Conservation (phyloP, 2,888 invertebrate species). For the Horisme vitalbata region DNA sequence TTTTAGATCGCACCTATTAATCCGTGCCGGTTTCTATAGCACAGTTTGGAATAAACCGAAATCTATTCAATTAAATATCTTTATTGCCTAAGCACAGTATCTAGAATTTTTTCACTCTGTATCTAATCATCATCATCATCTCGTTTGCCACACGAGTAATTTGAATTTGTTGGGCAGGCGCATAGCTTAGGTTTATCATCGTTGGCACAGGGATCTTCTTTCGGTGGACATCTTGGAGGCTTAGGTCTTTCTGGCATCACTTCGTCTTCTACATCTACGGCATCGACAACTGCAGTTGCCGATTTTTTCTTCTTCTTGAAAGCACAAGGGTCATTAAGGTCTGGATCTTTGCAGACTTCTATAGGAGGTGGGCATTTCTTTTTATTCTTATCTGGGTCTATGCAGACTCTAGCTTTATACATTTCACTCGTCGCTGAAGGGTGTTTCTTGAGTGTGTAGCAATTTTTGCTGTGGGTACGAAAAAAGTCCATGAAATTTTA, state of each 20-base stretch:
- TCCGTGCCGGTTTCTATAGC: too few relatives aligned
- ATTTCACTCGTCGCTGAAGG: background rate
- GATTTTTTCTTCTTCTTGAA: background rate
- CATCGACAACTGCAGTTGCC: background rate
- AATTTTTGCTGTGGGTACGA: background rate
- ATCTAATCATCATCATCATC: background rate
- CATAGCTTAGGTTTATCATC: conserved; percentile 4
- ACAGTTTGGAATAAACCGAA: too few relatives aligned
- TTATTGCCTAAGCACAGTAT: background rate
- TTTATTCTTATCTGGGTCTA: conserved; percentile 3
- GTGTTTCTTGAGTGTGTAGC: conserved; percentile 9
- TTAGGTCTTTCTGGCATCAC: background rate
- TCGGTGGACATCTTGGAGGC: conserved; percentile 14
- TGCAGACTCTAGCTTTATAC: conserved; percentile 7
- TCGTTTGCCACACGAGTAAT: background rate
- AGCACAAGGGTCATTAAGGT: background rate
- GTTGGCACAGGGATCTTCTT: conserved; percentile 7
- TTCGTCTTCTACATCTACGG: background rate
- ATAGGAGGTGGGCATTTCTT: conserved; percentile 8
- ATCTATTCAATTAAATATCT: too few relatives aligned
- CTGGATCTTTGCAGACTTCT: conserved; percentile 4
- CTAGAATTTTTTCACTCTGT: too few relatives aligned
- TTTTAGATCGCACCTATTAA: too few relatives aligned
- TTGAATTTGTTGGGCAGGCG: background rate
- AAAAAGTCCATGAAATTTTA: too few relatives aligned